Percentiles rank a stretch among this genome's conserved stretches.
Evolutionary conservation across 1,140 invertebrate genomes (phyloP).

Genomic region (Acromyrmex heyeri): DNA sequence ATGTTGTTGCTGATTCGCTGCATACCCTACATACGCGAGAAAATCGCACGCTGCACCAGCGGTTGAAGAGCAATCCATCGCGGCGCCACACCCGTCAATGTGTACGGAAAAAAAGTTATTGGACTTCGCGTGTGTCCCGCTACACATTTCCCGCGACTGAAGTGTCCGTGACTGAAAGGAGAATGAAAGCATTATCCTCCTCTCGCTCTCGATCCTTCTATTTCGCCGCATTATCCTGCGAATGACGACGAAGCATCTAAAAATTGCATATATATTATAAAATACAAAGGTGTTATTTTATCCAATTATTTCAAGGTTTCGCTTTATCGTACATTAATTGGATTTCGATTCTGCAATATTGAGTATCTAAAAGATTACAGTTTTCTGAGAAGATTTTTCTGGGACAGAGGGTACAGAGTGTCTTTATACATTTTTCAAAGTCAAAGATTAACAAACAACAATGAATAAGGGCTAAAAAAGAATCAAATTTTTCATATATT

Average conservation of each 20-base stretch:
- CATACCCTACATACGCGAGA: slow-evolving; percentile 35
- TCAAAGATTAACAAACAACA: neutral
- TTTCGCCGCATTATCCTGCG: slow-evolving; percentile 1
- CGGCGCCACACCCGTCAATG: slow-evolving; percentile 2
- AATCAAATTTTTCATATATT: no score
- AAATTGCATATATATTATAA: slow-evolving; percentile 13
- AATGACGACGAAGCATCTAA: neutral
- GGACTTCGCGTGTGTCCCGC: slow-evolving; percentile 19
- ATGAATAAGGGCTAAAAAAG: no score
- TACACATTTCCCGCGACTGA: slow-evolving; percentile 12
- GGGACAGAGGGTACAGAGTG: neutral
- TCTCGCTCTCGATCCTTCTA: neutral
- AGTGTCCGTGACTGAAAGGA: slow-evolving; percentile 30
- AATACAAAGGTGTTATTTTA: slow-evolving; percentile 23
- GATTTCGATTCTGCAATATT: neutral
- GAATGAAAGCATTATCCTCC: slow-evolving; percentile 16
- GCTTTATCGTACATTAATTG: neutral
- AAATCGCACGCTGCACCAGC: slow-evolving; percentile 3
- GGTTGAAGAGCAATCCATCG: slow-evolving; percentile 48
- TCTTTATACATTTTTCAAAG: slow-evolving; percentile 18
- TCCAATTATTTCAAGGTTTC: neutral
- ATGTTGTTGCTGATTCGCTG: slow-evolving; percentile 41
- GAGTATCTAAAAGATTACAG: neutral
- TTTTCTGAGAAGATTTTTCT: neutral
- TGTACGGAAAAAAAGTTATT: slow-evolving; percentile 36